Percentiles rank a stretch among this genome's conserved stretches.
Conservation (phyloP, 2,888 invertebrate genomes). For the Caenorhabditis sp. region DNA sequence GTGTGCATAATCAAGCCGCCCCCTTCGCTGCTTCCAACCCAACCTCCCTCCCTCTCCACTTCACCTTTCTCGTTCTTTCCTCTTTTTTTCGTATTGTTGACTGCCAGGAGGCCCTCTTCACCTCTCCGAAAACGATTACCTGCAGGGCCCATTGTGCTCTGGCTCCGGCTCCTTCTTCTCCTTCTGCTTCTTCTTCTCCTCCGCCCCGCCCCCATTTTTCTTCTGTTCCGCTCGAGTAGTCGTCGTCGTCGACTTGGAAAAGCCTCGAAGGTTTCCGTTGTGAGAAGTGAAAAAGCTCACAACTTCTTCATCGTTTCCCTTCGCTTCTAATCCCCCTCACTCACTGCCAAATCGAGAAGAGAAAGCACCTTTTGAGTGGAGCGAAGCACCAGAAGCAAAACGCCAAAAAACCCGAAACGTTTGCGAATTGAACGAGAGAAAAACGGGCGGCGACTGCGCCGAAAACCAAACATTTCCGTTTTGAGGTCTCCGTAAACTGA, state of each 20-base stretch:
- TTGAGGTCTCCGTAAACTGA: conserved; percentile 38
- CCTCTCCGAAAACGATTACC: conserved; percentile 45
- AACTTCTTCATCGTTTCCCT: conserved; percentile 13
- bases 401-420: conserved; percentile 11
- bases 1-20: conserved; percentile 42
- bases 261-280: background rate
- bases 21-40: too few relatives aligned
- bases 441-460: conserved; percentile 1
- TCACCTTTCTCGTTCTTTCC: conserved; percentile 12
- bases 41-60: too few relatives aligned
- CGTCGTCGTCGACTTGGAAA: conserved; percentile 39
- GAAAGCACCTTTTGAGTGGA: conserved; percentile 6
- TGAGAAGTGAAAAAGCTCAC: conserved; percentile 5
- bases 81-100: conserved; percentile 34
- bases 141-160: conserved; percentile 22
- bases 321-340: conserved; percentile 27
- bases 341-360: too few relatives aligned
- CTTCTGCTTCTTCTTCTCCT: background rate
- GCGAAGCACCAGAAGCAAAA: too few relatives aligned
- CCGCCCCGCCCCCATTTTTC: conserved; percentile 5
- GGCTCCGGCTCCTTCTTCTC: background rate
- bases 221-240: conserved; percentile 50
- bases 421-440: background rate
- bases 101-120: conserved; percentile 12
- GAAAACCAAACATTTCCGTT: conserved; percentile 25